These are phyloP conservation scores for Brachylomia viminalis DNA, from an alignment of 2,888 invertebrate genomes.

Conservation along the genomic window DNA sequence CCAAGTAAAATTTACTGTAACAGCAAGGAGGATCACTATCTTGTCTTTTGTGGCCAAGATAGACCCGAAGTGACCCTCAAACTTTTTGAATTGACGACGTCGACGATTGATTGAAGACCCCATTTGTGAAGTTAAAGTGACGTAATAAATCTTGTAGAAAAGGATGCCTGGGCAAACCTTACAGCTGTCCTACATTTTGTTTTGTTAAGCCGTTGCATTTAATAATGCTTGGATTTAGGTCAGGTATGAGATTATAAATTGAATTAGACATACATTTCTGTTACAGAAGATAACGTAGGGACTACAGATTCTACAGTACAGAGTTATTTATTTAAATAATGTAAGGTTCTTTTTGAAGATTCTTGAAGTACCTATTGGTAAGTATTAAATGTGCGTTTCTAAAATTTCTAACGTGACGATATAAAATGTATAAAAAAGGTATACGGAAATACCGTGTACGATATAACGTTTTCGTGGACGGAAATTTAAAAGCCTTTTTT, in stretches of 20 bases:
- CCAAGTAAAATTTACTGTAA: neutral
- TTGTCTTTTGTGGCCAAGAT: neutral
- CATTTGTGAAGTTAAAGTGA: conserved; percentile 27
- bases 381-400: no score
- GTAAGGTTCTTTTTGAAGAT: neutral
- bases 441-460: no score
- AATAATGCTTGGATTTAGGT: neutral
- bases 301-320: no score
- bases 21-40: neutral
- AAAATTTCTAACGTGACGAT: no score
- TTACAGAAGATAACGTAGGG: neutral
- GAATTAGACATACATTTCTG: neutral
- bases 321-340: neutral
- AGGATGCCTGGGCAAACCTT: conserved; percentile 1
- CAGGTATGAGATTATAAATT: neutral
- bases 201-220: conserved; percentile 33
- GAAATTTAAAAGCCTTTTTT: no score
- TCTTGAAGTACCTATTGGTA: neutral
- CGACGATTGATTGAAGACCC: no score
- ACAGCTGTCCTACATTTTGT: conserved; percentile 15
- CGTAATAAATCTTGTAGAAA: conserved; percentile 39
- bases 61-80: conserved; percentile 15
- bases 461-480: no score
- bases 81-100: no score
- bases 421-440: no score